phyloP scores from a whole-genome alignment of 2,797 vertebrate species.

The Gymnopithys bicolor region DNA sequence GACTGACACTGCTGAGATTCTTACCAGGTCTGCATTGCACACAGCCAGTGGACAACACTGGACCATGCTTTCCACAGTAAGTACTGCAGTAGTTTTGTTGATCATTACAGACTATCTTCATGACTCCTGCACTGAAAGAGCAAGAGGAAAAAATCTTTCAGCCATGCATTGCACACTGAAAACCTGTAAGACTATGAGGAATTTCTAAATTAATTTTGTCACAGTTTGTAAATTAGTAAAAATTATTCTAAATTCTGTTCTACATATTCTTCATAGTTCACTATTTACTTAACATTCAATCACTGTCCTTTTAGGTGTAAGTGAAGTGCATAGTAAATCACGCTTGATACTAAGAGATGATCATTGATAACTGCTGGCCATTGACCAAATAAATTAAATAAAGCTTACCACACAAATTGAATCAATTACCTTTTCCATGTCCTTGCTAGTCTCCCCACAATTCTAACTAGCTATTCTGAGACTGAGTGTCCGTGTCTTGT shows the following conservation, averaged over 20 bases:
- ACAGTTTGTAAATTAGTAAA: not conserved
- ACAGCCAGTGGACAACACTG: not conserved
- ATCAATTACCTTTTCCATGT: not conserved
- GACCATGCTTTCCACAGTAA: not conserved
- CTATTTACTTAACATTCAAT: conserved; percentile 5
- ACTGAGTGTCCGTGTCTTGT: not conserved
- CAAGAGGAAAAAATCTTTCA: not conserved
- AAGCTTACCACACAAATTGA: not conserved
- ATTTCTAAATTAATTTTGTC: not conserved
- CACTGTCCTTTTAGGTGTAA: not conserved
- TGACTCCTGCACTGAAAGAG: not conserved
- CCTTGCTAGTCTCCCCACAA: not conserved
- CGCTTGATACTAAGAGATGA: not conserved
- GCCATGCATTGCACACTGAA: not conserved
- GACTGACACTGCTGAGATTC: not conserved
- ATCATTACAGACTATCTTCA: not conserved
- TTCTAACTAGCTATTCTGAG: not conserved
- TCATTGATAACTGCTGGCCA: not conserved
- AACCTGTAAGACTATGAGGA: not conserved
- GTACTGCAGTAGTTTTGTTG: not conserved
- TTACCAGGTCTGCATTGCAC: not conserved
- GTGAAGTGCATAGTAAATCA: not conserved
- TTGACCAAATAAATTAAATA: not conserved
- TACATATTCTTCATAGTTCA: not conserved
- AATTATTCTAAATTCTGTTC: not conserved